Evolutionary conservation across 2,113 vertebrate genomes (phyloP), one percentile per base, ranked within the genome.

Genomic region (Acinonyx jubatus): DNA sequence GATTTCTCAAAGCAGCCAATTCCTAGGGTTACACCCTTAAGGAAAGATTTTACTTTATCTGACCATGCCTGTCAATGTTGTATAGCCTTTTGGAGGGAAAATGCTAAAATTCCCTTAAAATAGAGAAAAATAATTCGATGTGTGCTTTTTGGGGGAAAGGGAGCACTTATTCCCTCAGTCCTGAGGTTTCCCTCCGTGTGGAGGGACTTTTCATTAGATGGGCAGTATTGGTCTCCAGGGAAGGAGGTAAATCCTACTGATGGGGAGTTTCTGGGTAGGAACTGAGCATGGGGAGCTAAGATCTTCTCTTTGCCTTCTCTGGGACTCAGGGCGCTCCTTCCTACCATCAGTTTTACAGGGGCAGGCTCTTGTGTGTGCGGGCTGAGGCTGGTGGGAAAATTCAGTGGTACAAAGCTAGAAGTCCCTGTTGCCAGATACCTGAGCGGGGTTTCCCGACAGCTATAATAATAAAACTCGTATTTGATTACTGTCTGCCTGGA

Each of bases 111-210:
- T 88, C 79, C 91, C 41, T 81, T 90, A 83, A 89, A 82, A 61
- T 65, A 80, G 6, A 96, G 78, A 55, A 93, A 88, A 97, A 96
- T 38, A 95, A 76, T 87, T 18, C 94, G 41, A 90, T 85, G 66
- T 52, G 74, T 61, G 63, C 25, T 69, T 76, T 90, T 33, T 21
- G 11, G 63, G 41, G 80, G 13, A 4, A 8, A 11, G 38, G 29
- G n/a, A 6, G 69, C 1, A n/a, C 27, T 50, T 41, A 45, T 3
- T 65, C 5, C 61, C 55, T 61, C 4, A 76, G 18, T 87, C 25
- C 31, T 36, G 74, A 76, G 25, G 19, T 29, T 50, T 79, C 36
- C 89, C 36, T 36, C 27, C 19, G n/a, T 0, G 31, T 41, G 63
- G 50, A 68, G 69, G 33, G 36, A 41, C 7, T 71, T 73, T 57